These are phyloP conservation scores for Ptilonorhynchus violaceus DNA, from an alignment of 2,113 vertebrate genomes.

Conservation along the genomic window DNA sequence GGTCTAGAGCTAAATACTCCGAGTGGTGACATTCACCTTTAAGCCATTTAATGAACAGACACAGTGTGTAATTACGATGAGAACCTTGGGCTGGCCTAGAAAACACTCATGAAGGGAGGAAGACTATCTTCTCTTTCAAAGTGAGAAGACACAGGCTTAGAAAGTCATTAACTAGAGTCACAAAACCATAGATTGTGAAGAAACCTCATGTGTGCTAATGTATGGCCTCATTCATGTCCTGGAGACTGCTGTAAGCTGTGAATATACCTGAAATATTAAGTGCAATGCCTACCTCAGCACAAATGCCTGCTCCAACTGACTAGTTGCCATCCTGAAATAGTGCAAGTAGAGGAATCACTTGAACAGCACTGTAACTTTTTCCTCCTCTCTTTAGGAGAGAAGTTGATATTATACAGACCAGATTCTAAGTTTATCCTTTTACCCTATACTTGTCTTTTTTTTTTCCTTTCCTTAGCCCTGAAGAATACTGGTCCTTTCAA, in stretches of 20 bases:
- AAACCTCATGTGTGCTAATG: not conserved
- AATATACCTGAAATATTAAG: not conserved
- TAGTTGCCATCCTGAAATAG: not conserved
- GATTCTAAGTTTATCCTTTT: not conserved
- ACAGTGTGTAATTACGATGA: not conserved
- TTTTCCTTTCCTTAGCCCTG: not conserved
- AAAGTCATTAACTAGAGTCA: not conserved
- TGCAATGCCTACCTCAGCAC: not conserved
- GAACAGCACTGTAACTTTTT: not conserved
- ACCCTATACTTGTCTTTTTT: fast-evolving
- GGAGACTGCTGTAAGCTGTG: not conserved
- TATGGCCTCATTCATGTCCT: not conserved
- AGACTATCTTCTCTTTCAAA: not conserved
- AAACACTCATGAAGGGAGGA: not conserved
- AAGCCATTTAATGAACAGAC: not conserved
- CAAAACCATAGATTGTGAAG: not conserved
- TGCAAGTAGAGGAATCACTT: not conserved
- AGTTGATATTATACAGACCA: not conserved
- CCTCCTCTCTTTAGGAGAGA: not conserved
- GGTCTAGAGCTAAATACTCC: not conserved
- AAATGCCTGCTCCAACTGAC: not conserved
- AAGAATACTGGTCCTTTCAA: not conserved
- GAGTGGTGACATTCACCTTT: not conserved
- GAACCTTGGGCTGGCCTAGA: not conserved
- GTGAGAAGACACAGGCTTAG: not conserved